Evolutionary conservation across 2,888 invertebrate genomes (phyloP), one percentile per base, ranked within the genome.

Genomic region (Spodoptera littoralis): DNA sequence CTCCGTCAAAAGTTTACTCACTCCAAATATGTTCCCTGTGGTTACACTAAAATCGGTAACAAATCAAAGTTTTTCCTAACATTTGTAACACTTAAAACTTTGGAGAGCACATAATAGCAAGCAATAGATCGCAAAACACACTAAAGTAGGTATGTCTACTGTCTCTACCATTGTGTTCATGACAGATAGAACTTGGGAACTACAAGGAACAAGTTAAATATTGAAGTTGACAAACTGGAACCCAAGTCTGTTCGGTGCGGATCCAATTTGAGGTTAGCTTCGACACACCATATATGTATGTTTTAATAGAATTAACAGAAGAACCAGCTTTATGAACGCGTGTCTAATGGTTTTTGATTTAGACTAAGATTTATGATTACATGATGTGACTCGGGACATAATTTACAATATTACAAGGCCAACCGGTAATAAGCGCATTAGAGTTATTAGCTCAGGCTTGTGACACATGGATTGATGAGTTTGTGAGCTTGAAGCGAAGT

Each of bases 221-320:
- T 90, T 90, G 86, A 86, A 90, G 86, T 90, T 90, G 89, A 88
- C 89, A 87, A 91, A 90, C 88, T 89, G 79, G 77, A 76, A 73
- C 80, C 79, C 74, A 82, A 87, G 84, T 84, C 83, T 83, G 82
- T 78, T 77, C 82, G 70, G 66, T 70, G 70, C 65, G 78, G 78
- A 84, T 86, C 80, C 83, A 85, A 86, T 85, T 83, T 84, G 81
- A 79, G 80, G 84, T 78, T 83, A 79, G 73, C 73, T 73, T 80
- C 76, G 73, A 62, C 66, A 74, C 70, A 74, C 71, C 59, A 36
- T 54, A 36, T 54, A 68, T 75, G 75, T 83, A 78, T 83, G 82
- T 76, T 85, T 81, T 83, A 84, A 83, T 82, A 80, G 65, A 82
- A 81, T 85, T 83, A 82, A 77, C 79, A 77, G 77, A 82, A 81